These are phyloP conservation scores for Lathronympha strigana DNA, from an alignment of 2,888 invertebrate species.

Conservation along the genomic window DNA sequence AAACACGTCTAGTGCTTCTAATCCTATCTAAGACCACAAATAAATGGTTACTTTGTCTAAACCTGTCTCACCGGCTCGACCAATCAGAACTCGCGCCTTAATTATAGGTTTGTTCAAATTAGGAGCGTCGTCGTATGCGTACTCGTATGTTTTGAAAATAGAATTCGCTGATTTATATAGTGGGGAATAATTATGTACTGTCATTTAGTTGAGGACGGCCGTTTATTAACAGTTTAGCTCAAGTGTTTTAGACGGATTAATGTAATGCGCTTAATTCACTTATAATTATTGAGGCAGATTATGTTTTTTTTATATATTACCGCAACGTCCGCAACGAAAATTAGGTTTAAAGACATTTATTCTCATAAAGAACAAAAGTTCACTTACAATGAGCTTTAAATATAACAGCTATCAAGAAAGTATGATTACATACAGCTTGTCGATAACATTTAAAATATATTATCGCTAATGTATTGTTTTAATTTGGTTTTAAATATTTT, in stretches of 20 bases:
- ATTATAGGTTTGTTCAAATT: conserved; percentile 80
- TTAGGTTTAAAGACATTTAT: no score
- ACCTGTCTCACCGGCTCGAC: conserved; percentile 58
- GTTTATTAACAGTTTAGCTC: conserved; percentile 23
- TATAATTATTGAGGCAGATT: no score
- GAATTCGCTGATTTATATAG: conserved; percentile 72
- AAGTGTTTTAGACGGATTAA: conserved; percentile 4
- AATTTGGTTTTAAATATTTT: no score
- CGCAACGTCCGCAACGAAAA: no score
- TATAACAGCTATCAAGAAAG: no score
- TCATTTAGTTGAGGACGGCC: conserved; percentile 39
- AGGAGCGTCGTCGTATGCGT: conserved; percentile 73
- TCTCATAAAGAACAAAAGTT: no score
- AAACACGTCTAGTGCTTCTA: conserved; percentile 12
- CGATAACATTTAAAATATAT: no score
- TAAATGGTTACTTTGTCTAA: conserved; percentile 60
- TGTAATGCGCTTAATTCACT: no score
- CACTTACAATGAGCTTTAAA: no score
- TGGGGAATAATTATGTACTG: conserved; percentile 40
- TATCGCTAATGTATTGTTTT: no score
- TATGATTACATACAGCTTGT: no score
- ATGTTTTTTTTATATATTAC: no score
- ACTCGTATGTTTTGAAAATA: conserved; percentile 76
- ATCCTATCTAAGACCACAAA: conserved; percentile 31
- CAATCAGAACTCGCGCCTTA: conserved; percentile 71